Evolutionary conservation across 92 coral and sea anemone species (phyloP), one percentile per base, ranked within the genome.

Genomic region (Parazoanthus darwini): DNA sequence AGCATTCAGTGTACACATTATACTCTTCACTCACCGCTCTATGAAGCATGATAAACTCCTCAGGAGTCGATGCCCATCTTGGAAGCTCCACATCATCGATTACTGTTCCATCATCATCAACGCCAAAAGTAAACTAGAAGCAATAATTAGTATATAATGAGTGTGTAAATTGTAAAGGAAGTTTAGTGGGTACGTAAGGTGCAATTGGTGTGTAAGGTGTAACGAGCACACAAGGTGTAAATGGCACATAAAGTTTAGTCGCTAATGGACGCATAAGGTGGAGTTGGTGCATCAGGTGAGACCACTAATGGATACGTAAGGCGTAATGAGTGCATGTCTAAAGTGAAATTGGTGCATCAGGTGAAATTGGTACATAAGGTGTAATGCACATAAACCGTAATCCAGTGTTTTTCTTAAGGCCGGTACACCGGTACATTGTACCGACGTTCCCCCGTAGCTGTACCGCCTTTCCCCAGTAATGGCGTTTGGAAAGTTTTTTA

Each of bases 21-120:
- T 11, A 54, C 59, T 54, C 59, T 5, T 36, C 37, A 85, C 98
- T 83, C 85, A 97, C 99, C 89, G 99, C 98, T 92, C 94, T 93
- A 86, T 97, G 99, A 43, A 95, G 86, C 84, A 94, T 89, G 90
- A 97, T 89, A 80, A 97, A 97, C 33, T 97, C 96, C 81, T 95
- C 97, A 6, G 97, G 95, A 0, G 93, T 86, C 14, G 92, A 75
- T 70, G 99, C 99, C 99, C 99, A 97, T 71, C 91, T 86, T 8
- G 99, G 99, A 23, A 97, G 92, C 89, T 97, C 96, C 3, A 97
- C 98, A 63, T 97, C 98, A 91, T 97, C 98, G 73, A 97, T 97
- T n/a, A 95, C 98, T 10, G 91, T 87, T 56, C 95, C 99, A 77
- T 97, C 98, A 70, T 97, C 99, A 75, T 97, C 99, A 33, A 97